Evolutionary conservation across 2,113 vertebrate genomes (phyloP).

Genomic region (Scomber colias): DNA sequence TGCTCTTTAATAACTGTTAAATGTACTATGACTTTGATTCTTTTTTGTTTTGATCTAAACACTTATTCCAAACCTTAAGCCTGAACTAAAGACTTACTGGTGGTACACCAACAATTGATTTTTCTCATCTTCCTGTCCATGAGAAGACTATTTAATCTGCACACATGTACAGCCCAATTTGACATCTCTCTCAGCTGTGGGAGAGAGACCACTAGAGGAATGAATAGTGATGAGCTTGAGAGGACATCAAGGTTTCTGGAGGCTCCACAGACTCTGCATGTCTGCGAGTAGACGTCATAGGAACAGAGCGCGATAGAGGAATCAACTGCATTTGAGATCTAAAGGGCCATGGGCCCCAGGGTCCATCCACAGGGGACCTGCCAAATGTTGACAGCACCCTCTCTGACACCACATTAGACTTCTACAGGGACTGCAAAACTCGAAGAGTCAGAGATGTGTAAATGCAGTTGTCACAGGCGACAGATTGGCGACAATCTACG

Average conservation of each 20-base stretch:
- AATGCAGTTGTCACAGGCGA: neutral
- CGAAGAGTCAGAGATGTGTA: neutral
- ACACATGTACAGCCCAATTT: constrained; percentile 31
- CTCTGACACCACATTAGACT: constrained; percentile 41
- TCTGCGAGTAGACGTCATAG: constrained; percentile 7
- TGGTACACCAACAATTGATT: neutral
- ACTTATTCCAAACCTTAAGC: constrained; percentile 4
- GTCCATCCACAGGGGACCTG: constrained; percentile 40
- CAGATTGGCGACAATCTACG: neutral
- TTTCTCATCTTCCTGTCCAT: neutral
- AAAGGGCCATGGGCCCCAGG: constrained; percentile 22
- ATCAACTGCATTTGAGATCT: constrained; percentile 32
- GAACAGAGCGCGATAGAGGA: neutral
- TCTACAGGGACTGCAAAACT: constrained; percentile 15
- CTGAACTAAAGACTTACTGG: neutral
- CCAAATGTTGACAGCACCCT: constrained; percentile 62
- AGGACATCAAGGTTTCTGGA: constrained; percentile 40
- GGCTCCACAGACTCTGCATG: constrained; percentile 30
- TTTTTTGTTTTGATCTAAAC: neutral
- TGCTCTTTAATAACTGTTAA: neutral
- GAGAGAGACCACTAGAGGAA: constrained; percentile 50
- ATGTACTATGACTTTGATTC: constrained; percentile 4
- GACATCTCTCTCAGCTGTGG: constrained; percentile 69
- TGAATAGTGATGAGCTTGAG: constrained; percentile 69
- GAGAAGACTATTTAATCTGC: constrained; percentile 13